Evolutionary conservation across 2,797 vertebrate genomes (phyloP), one percentile per base, ranked within the genome.

Genomic region (Tinamus major): DNA sequence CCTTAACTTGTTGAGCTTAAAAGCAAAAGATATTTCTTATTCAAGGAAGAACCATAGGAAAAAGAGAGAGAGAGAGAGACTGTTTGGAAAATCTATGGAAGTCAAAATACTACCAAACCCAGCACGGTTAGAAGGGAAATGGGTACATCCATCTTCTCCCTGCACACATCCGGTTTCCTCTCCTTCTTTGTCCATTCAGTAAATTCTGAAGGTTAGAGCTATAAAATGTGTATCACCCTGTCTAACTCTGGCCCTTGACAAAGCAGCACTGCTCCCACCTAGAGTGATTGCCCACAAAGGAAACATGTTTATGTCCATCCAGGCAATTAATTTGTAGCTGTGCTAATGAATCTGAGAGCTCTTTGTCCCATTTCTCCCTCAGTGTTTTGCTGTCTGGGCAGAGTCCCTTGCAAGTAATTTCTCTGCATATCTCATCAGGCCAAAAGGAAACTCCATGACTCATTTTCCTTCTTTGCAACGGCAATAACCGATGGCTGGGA

Each of bases 391-490:
- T 81, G 70, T 77, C 93, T 79, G 72, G 29, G 83, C 67, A 90
- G 85, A 67, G 87, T 79, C 86, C 56, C 55, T 86, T 4, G 1
- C 61, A 63, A 87, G 90, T 44, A 33, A 41, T 94, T 90, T 87
- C 92, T 61, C 77, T 70, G 53, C 61, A 0, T 81, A 84, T 95
- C 92, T 95, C 80, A 64, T 62, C 59, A 81, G 87, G 65, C 80
- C 94, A 68, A 87, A 90, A 94, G 94, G 94, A 95, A 95, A 74
- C 92, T 46, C 51, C 72, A 77, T 96, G 96, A 97, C 89, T 97
- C 95, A 97, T 84, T 95, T 96, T 95, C 92, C 95, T 95, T 87
- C 51, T 64, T 82, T 89, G 74, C 59, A 90, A 58, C 71, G 86
- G 86, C 76, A 88, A 20, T 11, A 70, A 89, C 55, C 7, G 2